phyloP scores from a whole-genome alignment of 2,113 vertebrate species.

The Rhinoptilus africanus region DNA sequence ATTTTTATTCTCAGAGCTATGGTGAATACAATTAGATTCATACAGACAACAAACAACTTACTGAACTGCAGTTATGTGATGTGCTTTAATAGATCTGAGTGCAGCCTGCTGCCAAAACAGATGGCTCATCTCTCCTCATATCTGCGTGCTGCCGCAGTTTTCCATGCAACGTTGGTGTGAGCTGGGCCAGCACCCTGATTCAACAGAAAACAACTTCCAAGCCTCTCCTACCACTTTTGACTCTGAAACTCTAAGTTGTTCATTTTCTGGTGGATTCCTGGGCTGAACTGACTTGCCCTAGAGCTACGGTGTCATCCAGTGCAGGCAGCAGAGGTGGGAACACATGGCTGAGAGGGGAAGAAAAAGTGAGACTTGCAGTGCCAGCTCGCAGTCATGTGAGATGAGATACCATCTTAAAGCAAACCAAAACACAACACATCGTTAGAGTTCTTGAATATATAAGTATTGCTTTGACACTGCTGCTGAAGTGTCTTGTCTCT shows the following conservation, averaged over 20 bases:
- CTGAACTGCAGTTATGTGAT: neutral
- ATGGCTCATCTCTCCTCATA: neutral
- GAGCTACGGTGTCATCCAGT: neutral
- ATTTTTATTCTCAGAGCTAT: neutral
- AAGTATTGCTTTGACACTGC: neutral
- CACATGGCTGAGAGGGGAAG: neutral
- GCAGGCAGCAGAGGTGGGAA: neutral
- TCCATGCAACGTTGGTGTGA: neutral
- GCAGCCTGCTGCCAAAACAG: neutral
- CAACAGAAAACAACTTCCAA: neutral
- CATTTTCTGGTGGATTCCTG: neutral
- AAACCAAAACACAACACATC: neutral
- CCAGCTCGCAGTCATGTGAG: neutral
- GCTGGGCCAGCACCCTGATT: neutral
- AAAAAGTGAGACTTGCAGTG: neutral
- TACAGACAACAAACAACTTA: neutral
- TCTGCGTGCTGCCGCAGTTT: fast-evolving
- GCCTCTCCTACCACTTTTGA: neutral
- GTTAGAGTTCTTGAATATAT: neutral
- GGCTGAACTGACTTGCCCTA: neutral
- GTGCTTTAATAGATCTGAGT: neutral
- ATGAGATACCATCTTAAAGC: neutral
- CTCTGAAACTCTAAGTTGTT: neutral
- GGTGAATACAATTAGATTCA: neutral
- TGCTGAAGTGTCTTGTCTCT: neutral